Evolutionary conservation across 2,797 vertebrate genomes (phyloP), one percentile per base, ranked within the genome.

Genomic region (Tiaroga cobitis): DNA sequence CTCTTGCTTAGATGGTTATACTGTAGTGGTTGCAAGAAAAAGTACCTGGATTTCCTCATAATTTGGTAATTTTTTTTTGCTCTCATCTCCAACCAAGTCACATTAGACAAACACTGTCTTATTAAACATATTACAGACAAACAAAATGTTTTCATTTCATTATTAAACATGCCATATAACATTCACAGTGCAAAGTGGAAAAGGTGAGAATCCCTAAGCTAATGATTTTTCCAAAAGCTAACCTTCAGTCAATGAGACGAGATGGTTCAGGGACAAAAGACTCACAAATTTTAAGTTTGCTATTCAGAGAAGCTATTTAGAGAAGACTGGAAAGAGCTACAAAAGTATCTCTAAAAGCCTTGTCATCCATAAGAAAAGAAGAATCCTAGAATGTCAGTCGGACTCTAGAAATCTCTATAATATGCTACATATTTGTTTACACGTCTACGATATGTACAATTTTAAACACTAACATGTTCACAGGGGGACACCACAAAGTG

Each of bases 1-100:
- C 34, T 6, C n/a, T 19, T 41, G n/a, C 37, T 61, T 39, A 75
- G 56, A 67, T 54, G 7, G 41, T 76, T 69, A 56, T 8, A 56
- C n/a, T 63, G 11, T 26, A 61, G 26, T 65, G 29, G 41, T 46
- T 59, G 43, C 41, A 65, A 7, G 24, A 37, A 80, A 80, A 68
- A n/a, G 41, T 34, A 32, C 93, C 90, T 87, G 90, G 92, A 94
- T 92, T 93, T 92, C 92, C 92, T 81, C 90, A 93, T 92, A 92
- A 92, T 91, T 91, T 92, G 90, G 86, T 39, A 82, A 39, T 79
- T n/a, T n/a, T n/a, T n/a, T 32, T 67, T 51, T 68, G 41, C 41
- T 61, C 54, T 37, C 34, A 59, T 61, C 24, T 41, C 39, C 16
- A 65, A 32, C 63, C 63, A 56, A 61, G 15, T 39, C 54, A 72